Evolutionary conservation across 2,113 vertebrate species (phyloP).

Genomic region (Xiphophorus hellerii): DNA sequence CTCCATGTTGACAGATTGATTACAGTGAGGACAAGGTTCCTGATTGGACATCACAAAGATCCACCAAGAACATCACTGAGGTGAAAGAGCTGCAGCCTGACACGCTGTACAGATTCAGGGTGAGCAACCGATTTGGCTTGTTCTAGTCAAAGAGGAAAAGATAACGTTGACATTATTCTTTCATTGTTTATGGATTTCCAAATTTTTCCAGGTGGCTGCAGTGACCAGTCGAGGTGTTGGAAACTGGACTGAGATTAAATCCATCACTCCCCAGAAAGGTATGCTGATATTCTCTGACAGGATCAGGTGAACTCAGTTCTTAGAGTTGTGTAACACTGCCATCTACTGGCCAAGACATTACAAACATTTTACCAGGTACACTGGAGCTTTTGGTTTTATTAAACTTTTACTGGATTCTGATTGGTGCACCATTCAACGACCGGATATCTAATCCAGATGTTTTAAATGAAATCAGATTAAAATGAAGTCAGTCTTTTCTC

Average conservation of each 20-base stretch:
- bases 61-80: constrained; percentile 73
- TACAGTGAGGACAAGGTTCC: constrained; percentile 82
- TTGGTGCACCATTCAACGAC: too few species aligned
- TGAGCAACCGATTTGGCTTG: constrained; percentile 66
- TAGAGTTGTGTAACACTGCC: background rate
- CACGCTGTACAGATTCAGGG: constrained; percentile 85
- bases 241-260: constrained; percentile 92
- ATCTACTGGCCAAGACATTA: constrained; percentile 20
- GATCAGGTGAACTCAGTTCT: background rate
- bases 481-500: too few species aligned
- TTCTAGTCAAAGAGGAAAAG: background rate
- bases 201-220: constrained; percentile 87
- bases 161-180: background rate
- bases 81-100: constrained; percentile 84
- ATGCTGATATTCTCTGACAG: constrained; percentile 16
- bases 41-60: constrained; percentile 88
- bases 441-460: too few species aligned
- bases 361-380: too few species aligned
- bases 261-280: constrained; percentile 90
- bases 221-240: constrained; percentile 93
- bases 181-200: background rate
- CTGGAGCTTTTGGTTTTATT: too few species aligned
- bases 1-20: constrained; percentile 82
- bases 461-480: too few species aligned
- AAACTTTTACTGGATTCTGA: too few species aligned